A percentile compares a stretch with the other conserved stretches of the same genome.
phyloP scores from a whole-genome alignment of 2,797 vertebrate species.

The Halcyon leucocephala region DNA sequence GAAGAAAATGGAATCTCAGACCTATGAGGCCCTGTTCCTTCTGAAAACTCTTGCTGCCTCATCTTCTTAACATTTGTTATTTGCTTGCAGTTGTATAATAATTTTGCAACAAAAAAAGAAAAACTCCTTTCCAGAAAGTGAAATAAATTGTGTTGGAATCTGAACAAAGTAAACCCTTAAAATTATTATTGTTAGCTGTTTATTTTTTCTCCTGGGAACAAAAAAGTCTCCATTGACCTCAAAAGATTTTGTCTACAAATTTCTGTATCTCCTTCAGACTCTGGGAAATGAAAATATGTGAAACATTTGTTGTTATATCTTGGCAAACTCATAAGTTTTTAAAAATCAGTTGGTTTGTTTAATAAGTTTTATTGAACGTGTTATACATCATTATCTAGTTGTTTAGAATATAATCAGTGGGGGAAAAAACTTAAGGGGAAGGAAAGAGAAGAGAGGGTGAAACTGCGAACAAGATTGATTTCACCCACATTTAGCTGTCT shows the following conservation, averaged over 20 bases:
- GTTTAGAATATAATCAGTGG: not conserved
- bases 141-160: not conserved
- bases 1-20: not conserved
- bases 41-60: not conserved
- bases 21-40: not conserved
- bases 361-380: not conserved
- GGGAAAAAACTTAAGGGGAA: not conserved
- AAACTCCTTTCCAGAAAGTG: not conserved
- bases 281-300: accelerated
- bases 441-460: not conserved
- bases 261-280: not conserved
- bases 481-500: not conserved
- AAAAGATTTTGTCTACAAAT: not conserved
- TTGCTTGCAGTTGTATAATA: not conserved
- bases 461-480: not conserved
- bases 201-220: not conserved
- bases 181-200: not conserved
- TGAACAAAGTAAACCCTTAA: not conserved
- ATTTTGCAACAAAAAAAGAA: not conserved
- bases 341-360: not conserved
- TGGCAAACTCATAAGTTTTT: not conserved
- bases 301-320: not conserved
- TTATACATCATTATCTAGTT: not conserved
- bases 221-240: not conserved
- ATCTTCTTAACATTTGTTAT: not conserved